Conservation (phyloP, 1,140 invertebrate species). For the Eciton burchellii region DNA sequence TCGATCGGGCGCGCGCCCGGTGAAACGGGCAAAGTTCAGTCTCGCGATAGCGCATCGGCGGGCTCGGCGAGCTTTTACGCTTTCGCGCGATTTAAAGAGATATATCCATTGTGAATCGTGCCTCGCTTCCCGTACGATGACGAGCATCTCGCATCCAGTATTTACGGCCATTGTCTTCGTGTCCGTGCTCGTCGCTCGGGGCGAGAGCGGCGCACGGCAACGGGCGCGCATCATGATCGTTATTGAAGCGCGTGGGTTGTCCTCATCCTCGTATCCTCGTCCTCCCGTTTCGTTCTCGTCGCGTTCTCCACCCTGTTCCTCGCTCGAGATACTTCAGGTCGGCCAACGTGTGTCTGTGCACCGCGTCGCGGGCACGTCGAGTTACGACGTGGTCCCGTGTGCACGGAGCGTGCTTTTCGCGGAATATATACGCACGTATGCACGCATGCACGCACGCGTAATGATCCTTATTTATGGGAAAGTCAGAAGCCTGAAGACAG, state of each 20-base stretch:
- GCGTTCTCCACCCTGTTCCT: constrained; percentile 19
- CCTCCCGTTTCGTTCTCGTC: background rate
- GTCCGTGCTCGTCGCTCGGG: constrained; percentile 44
- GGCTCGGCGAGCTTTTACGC: constrained; percentile 71
- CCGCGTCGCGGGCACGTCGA: constrained; percentile 18
- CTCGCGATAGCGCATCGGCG: constrained; percentile 68
- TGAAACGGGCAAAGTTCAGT: constrained; percentile 72
- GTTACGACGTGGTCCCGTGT: constrained; percentile 8
- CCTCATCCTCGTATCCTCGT: constrained; percentile 47
- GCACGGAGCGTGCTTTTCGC: constrained; percentile 3
- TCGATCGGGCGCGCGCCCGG: constrained; percentile 65
- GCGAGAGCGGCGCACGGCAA: constrained; percentile 57
- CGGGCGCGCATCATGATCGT: constrained; percentile 72
- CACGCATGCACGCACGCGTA: background rate
- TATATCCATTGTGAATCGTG: constrained; percentile 75
- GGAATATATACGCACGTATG: background rate
- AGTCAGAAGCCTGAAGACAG: no score
- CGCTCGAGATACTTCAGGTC: constrained; percentile 50
- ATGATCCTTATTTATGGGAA: background rate
- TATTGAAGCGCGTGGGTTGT: constrained; percentile 75
- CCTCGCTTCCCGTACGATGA: constrained; percentile 74
- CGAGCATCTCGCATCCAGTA: constrained; percentile 75
- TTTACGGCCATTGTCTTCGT: constrained; percentile 75
- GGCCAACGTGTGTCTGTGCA: constrained; percentile 39
- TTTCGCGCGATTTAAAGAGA: constrained; percentile 76